phyloP scores from a whole-genome alignment of 2,113 vertebrate species.

The Hippocampus barbouri region DNA sequence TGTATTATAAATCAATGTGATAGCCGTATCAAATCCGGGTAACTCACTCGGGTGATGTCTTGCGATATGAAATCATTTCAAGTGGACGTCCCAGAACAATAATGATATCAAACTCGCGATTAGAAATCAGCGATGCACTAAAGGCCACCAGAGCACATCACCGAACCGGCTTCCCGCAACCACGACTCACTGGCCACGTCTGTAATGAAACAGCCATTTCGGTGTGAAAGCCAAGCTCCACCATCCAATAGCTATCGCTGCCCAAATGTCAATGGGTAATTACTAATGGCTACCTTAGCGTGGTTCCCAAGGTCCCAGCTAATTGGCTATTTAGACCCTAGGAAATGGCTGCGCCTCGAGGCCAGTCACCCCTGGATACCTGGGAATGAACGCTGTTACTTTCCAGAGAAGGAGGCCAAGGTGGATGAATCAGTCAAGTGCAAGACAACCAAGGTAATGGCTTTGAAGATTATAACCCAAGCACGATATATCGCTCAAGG shows the following conservation, averaged over 20 bases:
- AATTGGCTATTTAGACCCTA: slow-evolving; percentile 65
- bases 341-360: slow-evolving; percentile 56
- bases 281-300: slow-evolving; percentile 46
- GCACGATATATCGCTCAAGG: slow-evolving; percentile 28
- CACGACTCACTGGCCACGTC: slow-evolving; percentile 16
- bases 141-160: slow-evolving; percentile 1
- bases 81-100: neutral
- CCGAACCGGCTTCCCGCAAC: slow-evolving; percentile 5
- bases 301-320: slow-evolving; percentile 55
- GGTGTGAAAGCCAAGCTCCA: slow-evolving; percentile 28
- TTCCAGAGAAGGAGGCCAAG: slow-evolving; percentile 12
- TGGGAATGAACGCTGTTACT: slow-evolving; percentile 37
- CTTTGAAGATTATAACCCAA: slow-evolving; percentile 27
- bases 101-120: slow-evolving; percentile 19
- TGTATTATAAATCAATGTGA: neutral
- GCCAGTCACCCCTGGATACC: slow-evolving; percentile 57
- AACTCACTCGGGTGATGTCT: slow-evolving; percentile 1
- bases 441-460: slow-evolving; percentile 43
- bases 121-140: slow-evolving; percentile 19
- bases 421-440: slow-evolving; percentile 50
- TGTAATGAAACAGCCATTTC: slow-evolving; percentile 33
- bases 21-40: neutral
- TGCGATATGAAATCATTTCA: neutral
- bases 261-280: slow-evolving; percentile 65
- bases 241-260: slow-evolving; percentile 24